Percentiles rank a stretch among this genome's conserved stretches.
phyloP scores from a whole-genome alignment of 2,797 vertebrate species.

The Thamnophis elegans region DNA sequence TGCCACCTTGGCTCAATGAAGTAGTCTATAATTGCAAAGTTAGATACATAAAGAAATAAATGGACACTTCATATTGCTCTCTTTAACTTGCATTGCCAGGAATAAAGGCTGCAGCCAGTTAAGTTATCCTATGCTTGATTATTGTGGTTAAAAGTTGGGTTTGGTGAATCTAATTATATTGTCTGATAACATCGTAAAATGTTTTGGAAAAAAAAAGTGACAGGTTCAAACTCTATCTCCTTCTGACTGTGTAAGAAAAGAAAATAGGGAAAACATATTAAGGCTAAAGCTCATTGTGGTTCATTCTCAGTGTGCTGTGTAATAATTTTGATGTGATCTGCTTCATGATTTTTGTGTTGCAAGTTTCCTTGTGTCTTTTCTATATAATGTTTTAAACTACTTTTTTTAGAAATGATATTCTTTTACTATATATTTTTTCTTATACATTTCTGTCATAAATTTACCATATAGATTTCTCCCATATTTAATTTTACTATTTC shows the following conservation, averaged over 20 bases:
- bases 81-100: neutral
- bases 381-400: neutral
- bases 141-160: neutral
- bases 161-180: neutral
- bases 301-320: neutral
- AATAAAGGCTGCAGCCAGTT: neutral
- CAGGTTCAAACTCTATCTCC: too few species aligned
- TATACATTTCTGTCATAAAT: neutral
- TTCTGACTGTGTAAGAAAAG: neutral
- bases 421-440: neutral
- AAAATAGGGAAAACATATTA: neutral
- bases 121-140: neutral
- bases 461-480: neutral
- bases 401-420: neutral
- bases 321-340: neutral
- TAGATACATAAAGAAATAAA: neutral
- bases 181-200: neutral
- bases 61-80: neutral
- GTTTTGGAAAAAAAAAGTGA: neutral
- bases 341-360: neutral
- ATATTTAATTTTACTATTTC: neutral
- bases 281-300: neutral
- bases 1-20: too few species aligned
- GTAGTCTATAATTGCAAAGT: neutral
- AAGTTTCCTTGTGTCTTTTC: neutral